phyloP scores from a whole-genome alignment of 2,888 invertebrate species.

The Idaea aversata region DNA sequence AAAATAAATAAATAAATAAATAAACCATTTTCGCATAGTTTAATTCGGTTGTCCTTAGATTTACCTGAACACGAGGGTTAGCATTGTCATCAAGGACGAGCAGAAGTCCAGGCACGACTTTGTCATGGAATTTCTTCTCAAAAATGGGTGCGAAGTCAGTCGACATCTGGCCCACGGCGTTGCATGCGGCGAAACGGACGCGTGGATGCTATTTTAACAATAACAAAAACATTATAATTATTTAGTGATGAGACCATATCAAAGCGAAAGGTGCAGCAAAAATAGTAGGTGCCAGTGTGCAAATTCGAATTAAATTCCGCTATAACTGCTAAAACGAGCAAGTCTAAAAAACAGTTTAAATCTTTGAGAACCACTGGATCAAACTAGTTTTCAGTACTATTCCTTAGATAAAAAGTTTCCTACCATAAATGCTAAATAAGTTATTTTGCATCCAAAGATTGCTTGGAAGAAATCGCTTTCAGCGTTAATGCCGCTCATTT shows the following conservation, averaged over 20 bases:
- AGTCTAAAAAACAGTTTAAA: no score
- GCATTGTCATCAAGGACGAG: slow-evolving; percentile 93
- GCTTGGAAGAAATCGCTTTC: no score
- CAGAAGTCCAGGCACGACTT: slow-evolving; percentile 95
- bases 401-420: no score
- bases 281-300: no score
- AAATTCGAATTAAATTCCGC: no score
- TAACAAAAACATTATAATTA: not conserved
- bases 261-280: not conserved
- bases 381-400: no score
- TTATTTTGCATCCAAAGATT: no score
- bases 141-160: slow-evolving; percentile 98
- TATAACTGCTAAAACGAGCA: no score
- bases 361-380: no score
- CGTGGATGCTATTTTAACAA: slow-evolving; percentile 85
- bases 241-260: not conserved
- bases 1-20: no score
- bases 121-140: slow-evolving; percentile 98
- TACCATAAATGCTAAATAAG: no score
- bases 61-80: slow-evolving; percentile 95
- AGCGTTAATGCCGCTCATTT: no score
- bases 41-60: not conserved
- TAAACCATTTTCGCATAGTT: slow-evolving; percentile 1
- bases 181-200: slow-evolving; percentile 98
- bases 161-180: slow-evolving; percentile 99